Percentiles rank a stretch among this genome's conserved stretches.
These are phyloP conservation scores for Phalacrocorax pelagicus DNA, from an alignment of 2,113 vertebrate genomes.

Conservation along the genomic window DNA sequence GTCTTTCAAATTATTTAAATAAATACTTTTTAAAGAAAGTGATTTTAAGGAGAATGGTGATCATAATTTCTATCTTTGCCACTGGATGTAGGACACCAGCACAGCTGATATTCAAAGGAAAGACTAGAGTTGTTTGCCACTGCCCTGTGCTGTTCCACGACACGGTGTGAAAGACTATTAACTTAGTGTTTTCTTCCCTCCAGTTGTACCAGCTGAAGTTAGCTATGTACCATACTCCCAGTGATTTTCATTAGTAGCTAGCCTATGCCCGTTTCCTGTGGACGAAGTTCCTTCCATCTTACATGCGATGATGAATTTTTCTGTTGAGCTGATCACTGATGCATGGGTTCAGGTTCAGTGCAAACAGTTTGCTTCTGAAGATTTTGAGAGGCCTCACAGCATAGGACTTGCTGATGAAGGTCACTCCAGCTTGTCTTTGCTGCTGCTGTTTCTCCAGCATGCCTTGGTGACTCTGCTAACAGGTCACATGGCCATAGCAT, in stretches of 20 bases:
- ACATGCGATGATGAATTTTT: not conserved
- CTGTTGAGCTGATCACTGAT: not conserved
- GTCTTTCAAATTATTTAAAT: not conserved
- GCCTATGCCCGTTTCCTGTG: not conserved
- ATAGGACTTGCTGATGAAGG: not conserved
- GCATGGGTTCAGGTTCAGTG: not conserved
- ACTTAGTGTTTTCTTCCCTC: not conserved
- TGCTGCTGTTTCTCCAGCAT: not conserved
- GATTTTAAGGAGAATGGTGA: not conserved
- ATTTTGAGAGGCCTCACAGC: not conserved
- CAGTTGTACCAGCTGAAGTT: not conserved
- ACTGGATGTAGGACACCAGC: not conserved
- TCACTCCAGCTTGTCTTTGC: not conserved
- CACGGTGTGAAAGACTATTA: not conserved
- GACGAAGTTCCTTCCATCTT: not conserved
- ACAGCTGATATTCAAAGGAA: not conserved
- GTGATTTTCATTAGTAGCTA: not conserved
- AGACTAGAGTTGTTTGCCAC: not conserved
- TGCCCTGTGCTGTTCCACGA: not conserved
- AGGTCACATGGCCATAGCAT: not conserved
- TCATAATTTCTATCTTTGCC: not conserved
- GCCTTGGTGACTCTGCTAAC: not conserved
- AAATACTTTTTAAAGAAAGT: not conserved
- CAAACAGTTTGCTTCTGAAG: not conserved
- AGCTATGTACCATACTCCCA: accelerated